phyloP scores from a whole-genome alignment of 2,888 invertebrate species.

The Temnothorax rugatulus region DNA sequence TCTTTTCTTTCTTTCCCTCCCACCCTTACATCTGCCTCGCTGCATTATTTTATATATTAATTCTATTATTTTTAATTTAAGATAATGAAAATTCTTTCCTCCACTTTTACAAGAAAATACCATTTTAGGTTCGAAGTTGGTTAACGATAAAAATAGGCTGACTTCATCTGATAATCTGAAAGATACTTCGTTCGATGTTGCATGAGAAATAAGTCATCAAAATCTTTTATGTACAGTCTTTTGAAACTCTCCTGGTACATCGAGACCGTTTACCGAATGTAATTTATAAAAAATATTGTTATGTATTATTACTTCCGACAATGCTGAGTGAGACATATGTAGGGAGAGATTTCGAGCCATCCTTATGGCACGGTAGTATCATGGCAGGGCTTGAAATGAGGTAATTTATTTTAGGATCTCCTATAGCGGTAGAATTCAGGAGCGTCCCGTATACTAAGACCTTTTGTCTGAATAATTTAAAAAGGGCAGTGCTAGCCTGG shows the following conservation, averaged over 20 bases:
- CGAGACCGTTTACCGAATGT: background rate
- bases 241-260: background rate
- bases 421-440: conserved; percentile 12
- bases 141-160: background rate
- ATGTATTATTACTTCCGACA: conserved; percentile 12
- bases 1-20: background rate
- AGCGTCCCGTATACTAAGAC: background rate
- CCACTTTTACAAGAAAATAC: background rate
- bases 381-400: conserved; percentile 12
- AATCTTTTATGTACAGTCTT: background rate
- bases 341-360: conserved; percentile 6
- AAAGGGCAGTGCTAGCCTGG: conserved; percentile 6
- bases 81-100: background rate
- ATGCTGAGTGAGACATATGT: conserved; percentile 32
- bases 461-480: conserved; percentile 43
- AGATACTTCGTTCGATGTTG: background rate
- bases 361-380: conserved; percentile 21
- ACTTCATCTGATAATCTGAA: background rate
- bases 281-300: conserved; percentile 9
- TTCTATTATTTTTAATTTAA: background rate
- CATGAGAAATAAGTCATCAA: background rate
- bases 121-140: background rate
- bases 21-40: background rate
- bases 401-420: conserved; percentile 35
- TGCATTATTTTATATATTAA: background rate